These are phyloP conservation scores for Andrena minutula DNA, from an alignment of 2,888 invertebrate genomes.

Conservation along the genomic window DNA sequence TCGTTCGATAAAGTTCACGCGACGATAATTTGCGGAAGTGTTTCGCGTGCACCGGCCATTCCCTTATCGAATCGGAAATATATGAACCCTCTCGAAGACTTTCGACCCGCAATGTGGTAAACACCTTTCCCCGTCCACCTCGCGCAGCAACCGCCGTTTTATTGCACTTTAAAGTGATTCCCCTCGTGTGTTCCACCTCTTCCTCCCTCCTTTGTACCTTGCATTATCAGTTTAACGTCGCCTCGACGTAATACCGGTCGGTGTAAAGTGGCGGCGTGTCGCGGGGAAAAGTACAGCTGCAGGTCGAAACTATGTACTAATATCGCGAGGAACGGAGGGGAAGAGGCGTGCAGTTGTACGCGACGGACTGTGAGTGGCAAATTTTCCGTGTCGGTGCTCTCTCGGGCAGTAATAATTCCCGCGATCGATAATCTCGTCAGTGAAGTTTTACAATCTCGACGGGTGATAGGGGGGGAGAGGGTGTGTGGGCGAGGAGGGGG, in stretches of 20 bases:
- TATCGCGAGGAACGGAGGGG: constrained; percentile 9
- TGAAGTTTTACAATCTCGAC: constrained; percentile 65
- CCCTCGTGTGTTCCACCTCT: background rate
- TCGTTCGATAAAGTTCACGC: background rate
- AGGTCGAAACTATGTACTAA: constrained; percentile 5
- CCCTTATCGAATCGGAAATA: too few relatives aligned
- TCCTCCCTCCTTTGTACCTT: constrained; percentile 26
- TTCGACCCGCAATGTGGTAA: constrained; percentile 8
- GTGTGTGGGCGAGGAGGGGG: background rate
- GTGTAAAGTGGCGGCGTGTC: constrained; percentile 10
- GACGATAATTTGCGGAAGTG: constrained; percentile 7
- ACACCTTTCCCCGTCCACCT: background rate
- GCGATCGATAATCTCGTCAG: constrained; percentile 59
- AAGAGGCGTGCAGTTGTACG: background rate
- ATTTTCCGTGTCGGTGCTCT: constrained; percentile 21
- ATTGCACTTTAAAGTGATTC: constrained; percentile 29
- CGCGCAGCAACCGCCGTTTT: background rate
- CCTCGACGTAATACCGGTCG: constrained; percentile 21
- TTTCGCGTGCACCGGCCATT: background rate
- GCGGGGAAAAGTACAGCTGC: background rate
- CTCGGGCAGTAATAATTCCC: constrained; percentile 46
- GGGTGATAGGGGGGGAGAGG: background rate
- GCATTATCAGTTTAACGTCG: constrained; percentile 29
- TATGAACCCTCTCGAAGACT: background rate
- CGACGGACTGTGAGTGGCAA: constrained; percentile 4